Conservation (phyloP, 2,113 vertebrate genomes). For the Callopanchax toddi region DNA sequence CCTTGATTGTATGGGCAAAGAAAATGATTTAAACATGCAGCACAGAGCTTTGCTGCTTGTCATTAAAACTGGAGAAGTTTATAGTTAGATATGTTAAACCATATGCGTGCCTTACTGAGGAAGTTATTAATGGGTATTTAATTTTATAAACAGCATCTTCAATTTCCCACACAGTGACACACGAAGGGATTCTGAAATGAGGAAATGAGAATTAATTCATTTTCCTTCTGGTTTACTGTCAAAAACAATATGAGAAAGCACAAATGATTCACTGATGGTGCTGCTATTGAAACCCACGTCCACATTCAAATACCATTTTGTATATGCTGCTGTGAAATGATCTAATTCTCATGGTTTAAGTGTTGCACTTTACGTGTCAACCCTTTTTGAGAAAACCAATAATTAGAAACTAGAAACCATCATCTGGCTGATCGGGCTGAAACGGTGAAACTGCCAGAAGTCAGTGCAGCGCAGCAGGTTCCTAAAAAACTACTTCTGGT, state of each 20-base stretch:
- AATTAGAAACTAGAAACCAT: conserved; percentile 24
- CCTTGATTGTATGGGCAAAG: neutral
- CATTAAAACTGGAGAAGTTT: conserved; percentile 19
- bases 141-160: conserved; percentile 21
- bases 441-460: conserved; percentile 60
- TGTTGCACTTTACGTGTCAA: neutral
- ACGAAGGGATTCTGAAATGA: neutral
- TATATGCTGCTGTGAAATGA: neutral
- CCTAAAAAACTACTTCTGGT: conserved; percentile 64
- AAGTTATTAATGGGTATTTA: conserved; percentile 31
- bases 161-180: conserved; percentile 26
- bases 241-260: conserved; percentile 15
- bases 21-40: conserved; percentile 4
- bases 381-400: conserved; percentile 4
- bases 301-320: neutral
- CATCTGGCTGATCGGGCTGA: conserved; percentile 44
- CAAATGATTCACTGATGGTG: neutral
- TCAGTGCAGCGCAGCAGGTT: conserved; percentile 55
- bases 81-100: conserved; percentile 21
- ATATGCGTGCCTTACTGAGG: neutral
- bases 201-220: conserved; percentile 22
- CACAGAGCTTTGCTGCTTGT: conserved; percentile 17
- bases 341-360: neutral
- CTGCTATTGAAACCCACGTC: too few relatives aligned
- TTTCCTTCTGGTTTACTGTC: conserved; percentile 40